Evolutionary conservation across 2,888 invertebrate genomes (phyloP).

Genomic region (Drosophila kuntzei): DNA sequence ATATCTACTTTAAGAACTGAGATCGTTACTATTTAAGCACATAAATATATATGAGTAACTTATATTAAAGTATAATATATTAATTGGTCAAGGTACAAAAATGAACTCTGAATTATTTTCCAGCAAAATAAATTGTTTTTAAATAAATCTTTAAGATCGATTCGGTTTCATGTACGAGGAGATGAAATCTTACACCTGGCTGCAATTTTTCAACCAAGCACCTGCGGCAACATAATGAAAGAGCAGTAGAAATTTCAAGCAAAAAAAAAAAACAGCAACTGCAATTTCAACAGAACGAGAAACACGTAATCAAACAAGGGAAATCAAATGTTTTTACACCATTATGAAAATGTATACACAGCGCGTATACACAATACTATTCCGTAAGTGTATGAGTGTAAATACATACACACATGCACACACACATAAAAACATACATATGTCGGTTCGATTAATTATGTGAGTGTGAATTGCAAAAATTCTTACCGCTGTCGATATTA

Average conservation of each 20-base stretch:
- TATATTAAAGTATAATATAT: slow-evolving; percentile 15
- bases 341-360: slow-evolving; percentile 25
- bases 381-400: neutral
- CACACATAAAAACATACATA: neutral
- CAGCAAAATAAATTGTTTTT: slow-evolving; percentile 10
- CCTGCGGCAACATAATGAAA: slow-evolving; percentile 36
- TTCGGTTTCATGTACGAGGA: slow-evolving; percentile 18
- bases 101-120: slow-evolving; percentile 1
- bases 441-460: slow-evolving; percentile 22
- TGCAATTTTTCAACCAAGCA: slow-evolving; percentile 26
- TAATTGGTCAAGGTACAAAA: slow-evolving; percentile 38
- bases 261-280: neutral
- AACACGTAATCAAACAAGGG: slow-evolving; percentile 35
- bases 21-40: neutral
- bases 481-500: neutral
- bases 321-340: slow-evolving; percentile 36
- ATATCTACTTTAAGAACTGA: slow-evolving; percentile 21
- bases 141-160: slow-evolving; percentile 10
- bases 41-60: neutral
- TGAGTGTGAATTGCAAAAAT: slow-evolving; percentile 7
- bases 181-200: slow-evolving; percentile 11
- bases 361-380: slow-evolving; percentile 32
- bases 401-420: neutral
- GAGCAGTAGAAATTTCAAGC: neutral
- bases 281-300: slow-evolving; percentile 3